Base-by-base conservation (phyloP, 2,888 invertebrate genomes). In the Scaptomyza reducta region DNA sequence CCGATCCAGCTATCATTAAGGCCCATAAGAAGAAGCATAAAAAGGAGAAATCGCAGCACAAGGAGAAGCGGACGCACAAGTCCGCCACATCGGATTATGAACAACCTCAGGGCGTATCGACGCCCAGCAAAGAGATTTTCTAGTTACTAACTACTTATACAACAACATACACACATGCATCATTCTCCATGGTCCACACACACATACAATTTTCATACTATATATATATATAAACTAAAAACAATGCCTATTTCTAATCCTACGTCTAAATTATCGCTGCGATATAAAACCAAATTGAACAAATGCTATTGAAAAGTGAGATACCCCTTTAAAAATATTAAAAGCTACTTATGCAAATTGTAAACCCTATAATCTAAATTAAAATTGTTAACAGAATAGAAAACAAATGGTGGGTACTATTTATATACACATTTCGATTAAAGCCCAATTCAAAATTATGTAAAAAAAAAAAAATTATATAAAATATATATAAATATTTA, bases 101-200 rank as follows among this genome's bases (percentile, higher is more conserved):
- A 91, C 97, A 97, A 92, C 96, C 97, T 40, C 93, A 96, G 83
- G 98, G 97, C 72, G 97, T 97, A 89, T 97, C 97, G 47, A 97
- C 97, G 40, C 97, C 97, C 11, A 97, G 97, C 87, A 97, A 97
- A 92, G 96, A 97, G 92, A 94, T 96, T 88, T 92, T 94, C 90
- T 94, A 94, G 89, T 54, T 67, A 62, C 35, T 67, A 70, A 55
- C 58, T 40, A 49, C 33, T 55, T 40, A 60, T 42, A 47, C 22
- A 16, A 47, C 11, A 13, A 22, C 9, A 33, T 14, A 38, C 1
- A n/a, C 38, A 27, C 33, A 18, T 27, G 41, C 53, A 40, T 62
- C 35, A 38, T 40, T 42, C 42, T 38, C 44, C 58, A 64, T 54
- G 42, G 55, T 54, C 33, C 42, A 46, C 50, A 57, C 44, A 45